Base-by-base conservation (phyloP, 2,888 invertebrate species). In the Polia nebulosa region DNA sequence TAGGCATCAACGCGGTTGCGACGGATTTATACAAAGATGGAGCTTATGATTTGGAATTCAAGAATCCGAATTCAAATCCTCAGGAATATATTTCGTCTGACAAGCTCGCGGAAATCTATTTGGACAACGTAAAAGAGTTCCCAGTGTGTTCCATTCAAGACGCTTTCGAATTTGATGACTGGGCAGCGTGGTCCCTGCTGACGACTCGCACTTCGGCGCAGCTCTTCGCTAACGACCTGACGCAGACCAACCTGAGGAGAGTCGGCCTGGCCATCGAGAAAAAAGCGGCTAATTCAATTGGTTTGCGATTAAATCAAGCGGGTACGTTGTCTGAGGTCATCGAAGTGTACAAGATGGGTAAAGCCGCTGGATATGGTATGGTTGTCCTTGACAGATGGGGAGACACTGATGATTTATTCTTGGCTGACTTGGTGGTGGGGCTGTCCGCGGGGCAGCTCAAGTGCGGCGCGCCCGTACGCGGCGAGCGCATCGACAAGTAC, bases 371-470 rank as follows among this genome's bases (percentile, higher is more conserved):
- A 94, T 99, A 99, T 87, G 99, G 99, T 2, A 75, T 90, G 2
- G 80, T 90, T 3, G 90, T 94, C 2, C 69, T 73, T 20, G 94
- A 93, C 69, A 92, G 97, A 84, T 99, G 99, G 89, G 99, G 99
- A 61, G 99, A 99, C 93, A 99, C 99, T 59, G 99, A 99, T 90
- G 99, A 99, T 91, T 97, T 99, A 20, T 99, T 99, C 95, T 98
- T 99, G 89, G 99, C 99, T 75, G 99, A 99, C 92, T 96, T 99
- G 87, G 99, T 99, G 15, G 99, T 99, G 52, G 99, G 99, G 59
- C 96, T 99, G 55, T 98, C 99, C 64, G 99, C 99, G 44, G 99
- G 99, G 74, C 99, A 99, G 96, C 97, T 99, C 85, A 99, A 99
- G 94, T 99, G 99, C 76, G 99, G 99, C 27, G 99, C 99, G 27